These are phyloP conservation scores for Microctenopoma steveboyesi DNA, from an alignment of 2,797 vertebrate species.

Conservation along the genomic window DNA sequence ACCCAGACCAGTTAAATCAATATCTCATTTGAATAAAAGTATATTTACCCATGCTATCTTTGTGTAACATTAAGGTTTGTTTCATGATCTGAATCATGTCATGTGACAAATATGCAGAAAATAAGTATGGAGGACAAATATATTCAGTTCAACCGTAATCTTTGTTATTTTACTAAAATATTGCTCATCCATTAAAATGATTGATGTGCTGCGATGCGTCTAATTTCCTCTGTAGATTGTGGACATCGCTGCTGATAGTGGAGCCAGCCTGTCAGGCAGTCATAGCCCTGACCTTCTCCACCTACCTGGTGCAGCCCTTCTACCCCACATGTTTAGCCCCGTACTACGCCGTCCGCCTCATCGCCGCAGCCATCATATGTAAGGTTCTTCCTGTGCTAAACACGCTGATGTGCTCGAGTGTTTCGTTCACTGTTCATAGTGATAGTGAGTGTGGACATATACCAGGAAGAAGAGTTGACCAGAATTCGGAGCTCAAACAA, in stretches of 20 bases:
- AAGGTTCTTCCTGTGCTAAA: constrained; percentile 42
- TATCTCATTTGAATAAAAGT: too few species aligned
- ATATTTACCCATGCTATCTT: too few species aligned
- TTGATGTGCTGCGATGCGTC: neutral
- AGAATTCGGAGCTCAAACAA: too few species aligned
- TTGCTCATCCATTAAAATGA: neutral
- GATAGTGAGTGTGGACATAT: neutral
- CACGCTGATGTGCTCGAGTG: neutral
- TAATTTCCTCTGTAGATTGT: constrained; percentile 68
- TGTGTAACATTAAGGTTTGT: too few species aligned
- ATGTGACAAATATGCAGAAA: too few species aligned
- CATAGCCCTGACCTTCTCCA: constrained; percentile 86
- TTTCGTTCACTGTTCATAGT: neutral
- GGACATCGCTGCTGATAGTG: constrained; percentile 86
- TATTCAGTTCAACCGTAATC: neutral
- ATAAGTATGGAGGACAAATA: neutral
- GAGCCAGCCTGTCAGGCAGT: constrained; percentile 87
- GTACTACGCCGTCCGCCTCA: constrained; percentile 80
- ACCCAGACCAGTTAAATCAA: too few species aligned
- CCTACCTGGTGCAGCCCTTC: constrained; percentile 86
- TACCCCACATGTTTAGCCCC: constrained; percentile 82
- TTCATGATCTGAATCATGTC: too few species aligned
- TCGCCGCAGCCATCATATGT: constrained; percentile 86
- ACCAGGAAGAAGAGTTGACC: neutral
- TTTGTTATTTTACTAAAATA: neutral